Conservation (phyloP, 2,113 vertebrate species). For the Gopherus evgoodei region DNA sequence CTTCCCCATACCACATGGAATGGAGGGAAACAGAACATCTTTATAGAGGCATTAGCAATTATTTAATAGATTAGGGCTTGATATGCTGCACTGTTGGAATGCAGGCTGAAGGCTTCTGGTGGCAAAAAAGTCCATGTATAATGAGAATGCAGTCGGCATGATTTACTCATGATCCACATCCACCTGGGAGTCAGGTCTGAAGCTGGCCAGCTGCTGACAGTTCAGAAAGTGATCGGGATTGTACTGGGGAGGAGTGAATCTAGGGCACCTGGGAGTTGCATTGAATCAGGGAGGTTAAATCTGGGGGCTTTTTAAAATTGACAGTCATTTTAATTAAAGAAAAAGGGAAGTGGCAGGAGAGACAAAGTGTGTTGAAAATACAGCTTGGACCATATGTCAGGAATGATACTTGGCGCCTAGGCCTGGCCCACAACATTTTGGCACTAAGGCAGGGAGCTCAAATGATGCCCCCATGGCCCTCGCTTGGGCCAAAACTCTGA, state of each 20-base stretch:
- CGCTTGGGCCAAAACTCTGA: too few relatives aligned
- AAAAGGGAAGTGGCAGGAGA: neutral
- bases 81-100: neutral
- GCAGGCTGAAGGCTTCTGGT: neutral
- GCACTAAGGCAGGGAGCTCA: too few relatives aligned
- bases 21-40: neutral
- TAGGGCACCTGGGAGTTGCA: rapidly evolving
- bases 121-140: neutral
- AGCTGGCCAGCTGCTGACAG: neutral
- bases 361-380: rapidly evolving
- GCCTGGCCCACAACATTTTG: too few relatives aligned
- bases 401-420: neutral
- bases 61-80: neutral
- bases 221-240: neutral
- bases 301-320: neutral
- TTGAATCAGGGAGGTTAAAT: rapidly evolving
- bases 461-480: too few relatives aligned
- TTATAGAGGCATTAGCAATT: neutral
- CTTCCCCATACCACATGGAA: neutral
- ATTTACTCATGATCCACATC: neutral
- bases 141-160: neutral
- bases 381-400: neutral
- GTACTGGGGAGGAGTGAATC: neutral
- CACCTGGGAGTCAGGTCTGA: neutral
- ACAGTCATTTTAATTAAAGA: neutral